Conservation (phyloP, 2,113 vertebrate species). For the Pachypanchax playfairii region DNA sequence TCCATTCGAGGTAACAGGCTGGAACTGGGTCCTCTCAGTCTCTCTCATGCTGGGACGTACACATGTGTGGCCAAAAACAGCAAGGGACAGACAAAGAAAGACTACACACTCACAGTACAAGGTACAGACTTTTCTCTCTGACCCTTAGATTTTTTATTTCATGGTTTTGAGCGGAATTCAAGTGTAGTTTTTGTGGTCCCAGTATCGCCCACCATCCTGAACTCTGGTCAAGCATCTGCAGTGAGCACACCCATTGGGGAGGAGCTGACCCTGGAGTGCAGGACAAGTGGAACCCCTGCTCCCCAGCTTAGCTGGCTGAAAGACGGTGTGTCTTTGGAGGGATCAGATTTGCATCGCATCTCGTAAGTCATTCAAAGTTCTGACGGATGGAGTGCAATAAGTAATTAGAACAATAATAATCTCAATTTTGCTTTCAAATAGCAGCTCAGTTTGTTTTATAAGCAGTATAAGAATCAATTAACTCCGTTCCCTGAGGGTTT, state of each 20-base stretch:
- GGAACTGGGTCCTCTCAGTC: constrained; percentile 86
- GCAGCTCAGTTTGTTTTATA: constrained; percentile 13
- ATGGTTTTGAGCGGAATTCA: not conserved
- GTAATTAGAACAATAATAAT: not conserved
- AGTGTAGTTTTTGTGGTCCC: constrained; percentile 15
- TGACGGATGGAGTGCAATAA: not conserved
- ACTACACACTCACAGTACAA: constrained; percentile 83
- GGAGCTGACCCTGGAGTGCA: constrained; percentile 83
- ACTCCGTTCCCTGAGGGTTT: constrained; percentile 7
- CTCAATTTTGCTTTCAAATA: not conserved
- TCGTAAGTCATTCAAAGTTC: constrained; percentile 63
- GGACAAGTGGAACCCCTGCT: constrained; percentile 78
- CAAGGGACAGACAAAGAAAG: constrained; percentile 72
- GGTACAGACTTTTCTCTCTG: constrained; percentile 73
- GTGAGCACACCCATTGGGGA: constrained; percentile 78
- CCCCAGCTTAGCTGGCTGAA: constrained; percentile 88
- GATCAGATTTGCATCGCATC: constrained; percentile 44
- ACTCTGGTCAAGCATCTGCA: constrained; percentile 74
- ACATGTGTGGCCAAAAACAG: constrained; percentile 82
- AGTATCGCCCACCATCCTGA: constrained; percentile 85
- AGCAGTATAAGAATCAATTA: constrained; percentile 10
- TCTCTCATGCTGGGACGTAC: constrained; percentile 85
- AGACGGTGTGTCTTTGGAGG: constrained; percentile 80
- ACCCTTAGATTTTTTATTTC: too few relatives aligned
- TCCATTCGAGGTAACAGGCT: constrained; percentile 80